Evolutionary conservation across 2,888 invertebrate species (phyloP), one percentile per base, ranked within the genome.

Genomic region (Oscheius onirici): DNA sequence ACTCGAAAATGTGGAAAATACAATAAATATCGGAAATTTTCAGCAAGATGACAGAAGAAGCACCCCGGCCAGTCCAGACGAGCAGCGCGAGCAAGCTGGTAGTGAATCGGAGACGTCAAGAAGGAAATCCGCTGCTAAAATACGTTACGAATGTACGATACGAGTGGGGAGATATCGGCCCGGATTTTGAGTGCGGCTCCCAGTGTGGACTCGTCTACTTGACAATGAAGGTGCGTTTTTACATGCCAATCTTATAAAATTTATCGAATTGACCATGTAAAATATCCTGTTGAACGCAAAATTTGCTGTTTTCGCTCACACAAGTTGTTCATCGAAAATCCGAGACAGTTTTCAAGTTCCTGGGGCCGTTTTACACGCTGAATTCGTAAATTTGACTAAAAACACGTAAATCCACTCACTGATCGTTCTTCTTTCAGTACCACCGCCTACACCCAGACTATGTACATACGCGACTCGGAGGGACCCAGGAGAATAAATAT

Each of bases 91-190:
- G 44, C 40, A 51, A 72, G 41, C 72, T 86, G 40, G 58, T 83
- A 40, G 76, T 86, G 28, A 86, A 86, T 75, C 77, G 81, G 40
- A 75, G 78, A 51, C 76, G 86, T 60, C 86, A 86, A 72, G 82
- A 86, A 55, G 85, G 85, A 49, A 87, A 87, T 76, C 87, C 87
- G 15, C 72, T 87, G n/a, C 73, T 87, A 44, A 85, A 84, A 71
- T 87, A 86, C 72, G 79, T 87, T 15, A 80, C 86, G 44, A 86
- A 84, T 65, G 86, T 87, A 5, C 81, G 83, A 2, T 86, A 84
- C 74, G 86, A 86, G 68, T 86, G 82, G 80, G 82, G 81, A 20
- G 80, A 82, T 72, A 65, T 72, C 69, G 65, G 79, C 20, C 73
- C 84, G 28, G 87, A 87, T 68, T 87, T 84, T 72, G 85, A 86